Percentiles rank a stretch among this genome's conserved stretches.
Evolutionary conservation across 2,888 invertebrate genomes (phyloP).

Genomic region (Myathropa florea): DNA sequence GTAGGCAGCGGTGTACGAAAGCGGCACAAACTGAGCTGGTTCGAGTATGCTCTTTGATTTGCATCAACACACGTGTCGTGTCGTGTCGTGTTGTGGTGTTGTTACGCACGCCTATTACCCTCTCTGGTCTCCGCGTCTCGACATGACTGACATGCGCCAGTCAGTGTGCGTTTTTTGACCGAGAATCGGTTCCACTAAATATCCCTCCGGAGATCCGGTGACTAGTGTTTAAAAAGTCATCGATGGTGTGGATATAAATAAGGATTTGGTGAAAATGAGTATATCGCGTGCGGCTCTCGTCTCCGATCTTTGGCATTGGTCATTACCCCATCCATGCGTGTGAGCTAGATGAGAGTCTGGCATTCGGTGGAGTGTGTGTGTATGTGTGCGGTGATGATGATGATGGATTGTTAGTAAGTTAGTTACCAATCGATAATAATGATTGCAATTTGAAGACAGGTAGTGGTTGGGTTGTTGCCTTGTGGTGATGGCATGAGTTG

Average conservation of each 20-base stretch:
- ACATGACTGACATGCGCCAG: conserved; percentile 28
- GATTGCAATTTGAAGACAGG: conserved; percentile 71
- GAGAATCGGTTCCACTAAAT: conserved; percentile 9
- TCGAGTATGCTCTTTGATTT: conserved; percentile 56
- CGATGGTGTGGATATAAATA: conserved; percentile 71
- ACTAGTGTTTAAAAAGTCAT: conserved; percentile 70
- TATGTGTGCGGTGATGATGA: conserved; percentile 50
- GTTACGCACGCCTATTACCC: background rate
- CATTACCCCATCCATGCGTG: background rate
- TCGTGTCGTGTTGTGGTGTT: background rate
- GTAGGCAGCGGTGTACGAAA: too few relatives aligned
- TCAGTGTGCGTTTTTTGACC: background rate
- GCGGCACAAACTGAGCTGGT: conserved; percentile 35
- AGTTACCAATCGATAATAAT: conserved; percentile 67
- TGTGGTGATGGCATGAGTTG: conserved; percentile 43
- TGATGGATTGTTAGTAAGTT: conserved; percentile 71
- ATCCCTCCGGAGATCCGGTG: conserved; percentile 68
- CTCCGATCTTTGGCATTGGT: background rate
- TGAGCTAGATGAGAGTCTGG: background rate
- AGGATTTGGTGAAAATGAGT: conserved; percentile 71
- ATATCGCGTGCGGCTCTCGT: conserved; percentile 62
- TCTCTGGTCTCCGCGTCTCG: background rate
- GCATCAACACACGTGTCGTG: conserved; percentile 32
- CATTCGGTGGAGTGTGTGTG: background rate
- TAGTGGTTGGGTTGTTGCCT: conserved; percentile 59